These are phyloP conservation scores for Zoanthus sansibaricus DNA, from an alignment of 92 coral and sea anemone genomes.

Conservation along the genomic window DNA sequence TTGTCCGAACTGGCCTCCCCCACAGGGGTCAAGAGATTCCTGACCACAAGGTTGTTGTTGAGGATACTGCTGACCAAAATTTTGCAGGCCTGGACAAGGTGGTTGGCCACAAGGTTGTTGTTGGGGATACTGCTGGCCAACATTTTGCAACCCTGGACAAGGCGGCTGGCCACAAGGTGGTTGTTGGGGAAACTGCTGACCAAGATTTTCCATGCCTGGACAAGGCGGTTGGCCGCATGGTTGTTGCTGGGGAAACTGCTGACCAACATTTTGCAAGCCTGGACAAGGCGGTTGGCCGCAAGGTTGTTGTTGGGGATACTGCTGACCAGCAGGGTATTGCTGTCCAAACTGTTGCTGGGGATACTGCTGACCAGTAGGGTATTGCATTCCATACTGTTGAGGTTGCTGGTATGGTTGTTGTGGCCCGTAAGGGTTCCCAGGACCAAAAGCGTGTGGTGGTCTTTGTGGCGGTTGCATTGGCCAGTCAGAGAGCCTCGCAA, in stretches of 20 bases:
- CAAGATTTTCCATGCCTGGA: conserved; percentile 11
- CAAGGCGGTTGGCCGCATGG: neutral
- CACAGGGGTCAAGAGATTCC: neutral
- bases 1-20: conserved; percentile 29
- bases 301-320: conserved; percentile 39
- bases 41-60: conserved; percentile 55
- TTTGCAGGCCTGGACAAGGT: neutral
- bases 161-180: neutral
- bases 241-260: conserved; percentile 28
- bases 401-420: neutral
- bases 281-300: conserved; percentile 12
- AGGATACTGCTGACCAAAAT: conserved; percentile 25
- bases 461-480: conserved; percentile 2
- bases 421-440: conserved; percentile 32
- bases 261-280: conserved; percentile 9
- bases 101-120: conserved; percentile 17
- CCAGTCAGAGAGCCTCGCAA: conserved; percentile 31
- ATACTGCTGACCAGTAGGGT: conserved; percentile 34
- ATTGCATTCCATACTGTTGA: conserved; percentile 29
- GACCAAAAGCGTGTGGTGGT: conserved; percentile 17
- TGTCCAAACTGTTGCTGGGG: conserved; percentile 24
- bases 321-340: conserved; percentile 49
- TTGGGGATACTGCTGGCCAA: conserved; percentile 20
- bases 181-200: conserved; percentile 32
- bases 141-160: conserved; percentile 9